Evolutionary conservation across 1,140 invertebrate genomes (phyloP), one percentile per base, ranked within the genome.

Genomic region (Anastatus disparis): DNA sequence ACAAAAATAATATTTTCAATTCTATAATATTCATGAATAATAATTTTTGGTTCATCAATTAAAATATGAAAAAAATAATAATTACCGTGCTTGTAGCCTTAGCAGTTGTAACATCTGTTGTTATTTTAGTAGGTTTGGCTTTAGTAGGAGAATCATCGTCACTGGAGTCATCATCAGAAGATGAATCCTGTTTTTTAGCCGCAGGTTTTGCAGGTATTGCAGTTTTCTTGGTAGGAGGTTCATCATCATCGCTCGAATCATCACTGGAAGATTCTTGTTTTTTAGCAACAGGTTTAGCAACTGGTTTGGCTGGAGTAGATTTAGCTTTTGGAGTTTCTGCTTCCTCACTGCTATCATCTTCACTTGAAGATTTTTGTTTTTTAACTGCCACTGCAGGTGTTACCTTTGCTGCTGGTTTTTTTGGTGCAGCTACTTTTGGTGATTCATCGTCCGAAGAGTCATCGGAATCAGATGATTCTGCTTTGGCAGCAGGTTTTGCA

Each of bases 331-430:
- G 55, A 55, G 29, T 77, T 75, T 73, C 80, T 74, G 58, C 79
- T 77, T 71, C 81, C 67, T 68, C 76, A 67, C 75, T 46, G 31
- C 74, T 79, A 50, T 84, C 79, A 9, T 87, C 82, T 0, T 81
- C 81, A 66, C 78, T 79, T 0, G 78, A 82, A 2, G 78, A 77
- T 65, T 78, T 66, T 12, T 75, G 50, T 24, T 76, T 77, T 31
- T 15, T 38, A 6, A 44, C 72, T 13, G 72, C 52, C 44, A 20
- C 46, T 31, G 12, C 20, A 44, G 35, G 46, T 50, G 24, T 44
- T 26, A n/a, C 8, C 52, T 59, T 69, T 12, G 22, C 0, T 2
- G 35, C n/a, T 20, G 38, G 13, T 62, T 42, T 27, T 2, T 52
- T 53, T 26, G 58, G 35, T 3, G 31, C 13, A 29, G 46, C n/a